Evolutionary conservation across 2,888 invertebrate species (phyloP), one percentile per base, ranked within the genome.

Genomic region (Harpalus rubripes): DNA sequence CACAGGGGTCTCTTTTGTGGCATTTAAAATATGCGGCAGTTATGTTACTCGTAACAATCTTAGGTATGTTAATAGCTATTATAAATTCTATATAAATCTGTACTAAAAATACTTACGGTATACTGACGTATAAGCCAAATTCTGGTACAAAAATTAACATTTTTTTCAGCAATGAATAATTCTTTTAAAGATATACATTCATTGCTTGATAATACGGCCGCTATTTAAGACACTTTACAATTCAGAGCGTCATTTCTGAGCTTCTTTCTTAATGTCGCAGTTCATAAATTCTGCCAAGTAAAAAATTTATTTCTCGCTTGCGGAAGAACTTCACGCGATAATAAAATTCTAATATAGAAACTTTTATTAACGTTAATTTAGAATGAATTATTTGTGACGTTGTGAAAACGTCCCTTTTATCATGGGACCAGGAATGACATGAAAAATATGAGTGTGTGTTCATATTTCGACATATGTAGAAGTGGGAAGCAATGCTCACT

Each of bases 311-410:
- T 78, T 63, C 78, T 52, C 65, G 41, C 59, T 32, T 52, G 72
- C 72, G 72, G 82, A 72, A 58, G 78, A 83, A 83, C 61, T 78
- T 63, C 44, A 44, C 76, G 65, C 84, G 84, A 84, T 84, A 84
- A 84, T 84, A 84, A 84, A 84, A 84, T 65, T 65, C 78, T 84
- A 78, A 84, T 84, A 78, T 44, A 65, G 78, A 84, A 84, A 84
- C 84, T 84, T 84, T 84, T 84, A 84, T 78, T 65, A 84, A 78
- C 78, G 59, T 65, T 78, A 84, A 78, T 84, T 78, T 32, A 22
- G 56, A 41, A 78, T 84, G 65, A 84, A 84, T 84, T 84, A 84
- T 44, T 18, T 74, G 44, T 18, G 41, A 15, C 72, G 7, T 44
- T 39, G 6, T 74, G 44, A 18, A 41, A 44, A 74, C 10, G 22